Conservation (phyloP, 2,888 invertebrate genomes). For the Lypha dubia region DNA sequence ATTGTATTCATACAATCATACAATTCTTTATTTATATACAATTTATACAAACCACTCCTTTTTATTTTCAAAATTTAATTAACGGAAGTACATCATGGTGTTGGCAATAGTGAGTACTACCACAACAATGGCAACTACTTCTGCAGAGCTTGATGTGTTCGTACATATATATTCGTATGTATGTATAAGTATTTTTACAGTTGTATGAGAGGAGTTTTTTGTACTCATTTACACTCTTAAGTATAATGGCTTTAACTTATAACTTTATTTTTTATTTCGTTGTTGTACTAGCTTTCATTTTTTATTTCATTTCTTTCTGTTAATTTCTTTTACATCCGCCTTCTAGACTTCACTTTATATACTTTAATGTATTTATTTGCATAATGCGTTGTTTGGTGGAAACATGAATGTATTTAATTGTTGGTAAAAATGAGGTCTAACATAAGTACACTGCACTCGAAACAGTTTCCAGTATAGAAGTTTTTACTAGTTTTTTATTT, state of each 20-base stretch:
- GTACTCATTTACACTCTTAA: conserved; percentile 44
- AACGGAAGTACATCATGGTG: conserved; percentile 67
- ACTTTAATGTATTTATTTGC: conserved; percentile 66
- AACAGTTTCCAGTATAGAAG: conserved; percentile 57
- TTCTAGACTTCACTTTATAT: conserved; percentile 45
- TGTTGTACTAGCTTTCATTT: not conserved
- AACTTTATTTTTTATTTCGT: conserved; percentile 30
- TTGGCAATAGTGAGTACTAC: conserved; percentile 45
- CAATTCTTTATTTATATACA: conserved; percentile 41
- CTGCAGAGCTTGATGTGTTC: not conserved
- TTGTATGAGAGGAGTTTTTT: conserved; percentile 5
- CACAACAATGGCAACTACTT: conserved; percentile 23
- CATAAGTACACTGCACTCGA: conserved; percentile 64
- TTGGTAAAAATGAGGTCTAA: conserved; percentile 72
- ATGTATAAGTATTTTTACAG: not conserved
- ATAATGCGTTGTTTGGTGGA: conserved; percentile 50
- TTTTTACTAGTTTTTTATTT: not conserved
- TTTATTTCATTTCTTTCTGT: conserved; percentile 3
- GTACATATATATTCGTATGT: conserved; percentile 17
- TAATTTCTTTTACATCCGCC: conserved; percentile 39
- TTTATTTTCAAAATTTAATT: conserved; percentile 70
- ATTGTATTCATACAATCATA: conserved; percentile 40
- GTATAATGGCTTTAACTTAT: conserved; percentile 65
- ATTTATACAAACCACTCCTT: conserved; percentile 56
- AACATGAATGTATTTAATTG: conserved; percentile 70